phyloP scores from a whole-genome alignment of 2,797 vertebrate species.

The Bryconaethiops microstoma region DNA sequence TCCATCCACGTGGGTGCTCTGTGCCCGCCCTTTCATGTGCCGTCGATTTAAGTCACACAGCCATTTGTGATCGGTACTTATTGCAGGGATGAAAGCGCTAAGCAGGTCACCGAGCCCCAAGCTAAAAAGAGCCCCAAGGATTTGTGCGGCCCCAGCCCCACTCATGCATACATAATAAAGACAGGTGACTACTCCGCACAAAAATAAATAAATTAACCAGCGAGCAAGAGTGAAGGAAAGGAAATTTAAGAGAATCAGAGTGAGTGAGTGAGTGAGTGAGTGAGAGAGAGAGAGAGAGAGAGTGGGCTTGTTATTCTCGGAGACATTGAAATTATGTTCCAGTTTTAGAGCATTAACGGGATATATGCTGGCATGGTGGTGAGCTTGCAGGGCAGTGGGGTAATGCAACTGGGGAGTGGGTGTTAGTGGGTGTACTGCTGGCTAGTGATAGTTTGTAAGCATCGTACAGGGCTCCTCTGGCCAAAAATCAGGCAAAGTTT shows the following conservation, averaged over 20 bases:
- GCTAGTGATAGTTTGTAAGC: neutral
- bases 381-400: constrained; percentile 42
- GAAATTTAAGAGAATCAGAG: neutral
- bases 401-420: constrained; percentile 41
- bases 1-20: constrained; percentile 30
- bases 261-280: neutral
- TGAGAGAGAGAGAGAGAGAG: neutral
- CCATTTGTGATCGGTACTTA: constrained; percentile 42
- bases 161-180: constrained; percentile 51
- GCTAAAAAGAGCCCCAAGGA: constrained; percentile 49
- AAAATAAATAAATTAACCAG: constrained; percentile 37
- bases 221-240: neutral
- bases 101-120: constrained; percentile 46
- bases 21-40: constrained; percentile 42
- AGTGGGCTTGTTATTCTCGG: constrained; percentile 24
- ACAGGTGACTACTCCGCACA: constrained; percentile 47
- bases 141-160: constrained; percentile 31
- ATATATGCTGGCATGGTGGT: constrained; percentile 48
- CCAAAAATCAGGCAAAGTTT: constrained; percentile 6
- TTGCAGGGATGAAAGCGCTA: constrained; percentile 44
- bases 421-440: neutral
- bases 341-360: constrained; percentile 45
- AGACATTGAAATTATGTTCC: constrained; percentile 53
- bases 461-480: neutral
- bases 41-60: constrained; percentile 47